These are phyloP conservation scores for Sminthopsis crassicaudata DNA, from an alignment of 2,113 vertebrate species.

Conservation along the genomic window DNA sequence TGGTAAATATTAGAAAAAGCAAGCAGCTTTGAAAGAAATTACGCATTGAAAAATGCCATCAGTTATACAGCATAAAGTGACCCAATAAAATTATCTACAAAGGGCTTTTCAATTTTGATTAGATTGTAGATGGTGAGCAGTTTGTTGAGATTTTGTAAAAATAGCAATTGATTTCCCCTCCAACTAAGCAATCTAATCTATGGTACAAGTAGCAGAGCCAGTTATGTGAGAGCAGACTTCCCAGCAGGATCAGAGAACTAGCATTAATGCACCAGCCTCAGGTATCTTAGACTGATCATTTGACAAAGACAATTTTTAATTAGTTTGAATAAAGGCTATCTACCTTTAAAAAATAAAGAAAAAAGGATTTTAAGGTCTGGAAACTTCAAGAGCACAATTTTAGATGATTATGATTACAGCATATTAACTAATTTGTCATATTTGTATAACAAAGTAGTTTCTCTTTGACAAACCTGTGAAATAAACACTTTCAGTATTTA, in stretches of 20 bases:
- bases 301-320: slow-evolving; percentile 70
- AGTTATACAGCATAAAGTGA: slow-evolving; percentile 44
- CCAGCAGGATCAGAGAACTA: slow-evolving; percentile 49
- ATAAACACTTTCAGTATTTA: not conserved
- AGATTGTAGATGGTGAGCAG: slow-evolving; percentile 54
- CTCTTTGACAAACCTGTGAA: not conserved
- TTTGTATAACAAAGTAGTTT: not conserved
- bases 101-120: slow-evolving; percentile 73
- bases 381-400: slow-evolving; percentile 48
- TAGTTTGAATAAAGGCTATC: slow-evolving; percentile 67
- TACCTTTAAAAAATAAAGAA: slow-evolving; percentile 5
- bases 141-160: slow-evolving; percentile 64
- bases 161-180: slow-evolving; percentile 66
- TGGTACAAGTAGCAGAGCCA: slow-evolving; percentile 43
- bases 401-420: not conserved
- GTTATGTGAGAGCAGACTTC: slow-evolving; percentile 36
- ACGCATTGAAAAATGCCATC: slow-evolving; percentile 59
- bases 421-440: not conserved
- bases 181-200: slow-evolving; percentile 60
- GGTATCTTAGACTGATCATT: slow-evolving; percentile 62
- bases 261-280: slow-evolving; percentile 40
- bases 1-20: slow-evolving; percentile 52
- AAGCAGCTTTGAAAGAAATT: slow-evolving; percentile 48
- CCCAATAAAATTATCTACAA: slow-evolving; percentile 69
- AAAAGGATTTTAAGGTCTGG: slow-evolving; percentile 49